phyloP scores from a whole-genome alignment of 2,888 invertebrate genomes.

The Muscina levida region DNA sequence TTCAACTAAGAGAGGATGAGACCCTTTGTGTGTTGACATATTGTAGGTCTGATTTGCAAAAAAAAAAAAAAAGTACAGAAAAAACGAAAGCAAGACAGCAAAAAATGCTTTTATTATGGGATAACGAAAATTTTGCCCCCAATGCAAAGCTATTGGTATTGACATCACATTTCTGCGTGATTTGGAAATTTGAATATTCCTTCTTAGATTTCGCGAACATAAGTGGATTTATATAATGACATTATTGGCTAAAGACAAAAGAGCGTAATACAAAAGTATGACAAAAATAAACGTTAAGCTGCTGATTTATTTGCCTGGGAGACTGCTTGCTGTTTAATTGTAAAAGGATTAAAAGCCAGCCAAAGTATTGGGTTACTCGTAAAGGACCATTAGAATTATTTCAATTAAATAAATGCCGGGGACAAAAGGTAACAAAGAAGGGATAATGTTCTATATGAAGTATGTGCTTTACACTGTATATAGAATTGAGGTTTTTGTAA shows the following conservation, averaged over 20 bases:
- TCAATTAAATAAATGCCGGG: no score
- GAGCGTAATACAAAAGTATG: no score
- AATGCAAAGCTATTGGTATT: constrained; percentile 1
- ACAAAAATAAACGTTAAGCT: no score
- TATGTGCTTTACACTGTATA: no score
- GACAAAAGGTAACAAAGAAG: no score
- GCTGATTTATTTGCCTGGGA: no score
- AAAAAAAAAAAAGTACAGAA: no score
- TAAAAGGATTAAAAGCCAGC: constrained; percentile 8
- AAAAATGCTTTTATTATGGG: constrained; percentile 16
- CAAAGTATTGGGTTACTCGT: not conserved
- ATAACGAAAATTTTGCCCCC: constrained; percentile 24
- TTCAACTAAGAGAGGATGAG: not conserved
- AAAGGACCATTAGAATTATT: no score
- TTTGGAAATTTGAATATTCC: not conserved
- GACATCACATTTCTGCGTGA: not conserved
- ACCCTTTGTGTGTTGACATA: not conserved
- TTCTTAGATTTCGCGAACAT: constrained; percentile 16
- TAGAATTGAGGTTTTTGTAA: no score
- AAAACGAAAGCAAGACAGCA: no score
- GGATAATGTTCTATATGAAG: no score
- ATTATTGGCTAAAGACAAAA: constrained; percentile 21
- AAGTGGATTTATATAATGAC: constrained; percentile 26
- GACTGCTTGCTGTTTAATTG: no score
- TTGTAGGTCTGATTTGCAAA: not conserved